A percentile compares a stretch with the other conserved stretches of the same genome.
These are phyloP conservation scores for Muscicapa adusta DNA, from an alignment of 2,113 vertebrate species.

Conservation along the genomic window DNA sequence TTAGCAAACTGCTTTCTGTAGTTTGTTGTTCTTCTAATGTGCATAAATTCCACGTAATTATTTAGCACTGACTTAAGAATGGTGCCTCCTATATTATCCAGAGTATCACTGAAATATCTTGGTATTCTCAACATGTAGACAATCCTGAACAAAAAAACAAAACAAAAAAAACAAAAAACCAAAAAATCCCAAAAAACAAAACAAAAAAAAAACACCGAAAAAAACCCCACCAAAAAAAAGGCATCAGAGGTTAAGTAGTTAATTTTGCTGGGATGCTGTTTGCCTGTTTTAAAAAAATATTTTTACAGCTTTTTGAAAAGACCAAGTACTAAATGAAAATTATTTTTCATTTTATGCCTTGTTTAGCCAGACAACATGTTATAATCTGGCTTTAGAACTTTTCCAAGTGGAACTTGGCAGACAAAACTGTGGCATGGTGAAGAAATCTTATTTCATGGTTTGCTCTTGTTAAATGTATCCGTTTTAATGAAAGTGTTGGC, in stretches of 20 bases:
- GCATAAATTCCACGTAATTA: background rate
- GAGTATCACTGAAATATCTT: background rate
- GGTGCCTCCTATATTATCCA: background rate
- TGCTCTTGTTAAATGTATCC: slow-evolving; percentile 12
- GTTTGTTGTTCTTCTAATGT: background rate
- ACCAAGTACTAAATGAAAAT: background rate
- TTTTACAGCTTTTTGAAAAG: slow-evolving; percentile 24
- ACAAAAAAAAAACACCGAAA: too few relatives aligned
- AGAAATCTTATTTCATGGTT: background rate
- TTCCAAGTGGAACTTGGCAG: slow-evolving; percentile 12
- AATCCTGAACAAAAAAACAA: background rate
- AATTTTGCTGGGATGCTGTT: background rate
- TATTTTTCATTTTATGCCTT: slow-evolving; percentile 8
- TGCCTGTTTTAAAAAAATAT: background rate
- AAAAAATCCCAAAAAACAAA: too few relatives aligned
- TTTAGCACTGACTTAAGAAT: background rate
- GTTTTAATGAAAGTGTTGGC: background rate
- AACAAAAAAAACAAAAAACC: too few relatives aligned
- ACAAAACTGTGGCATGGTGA: background rate
- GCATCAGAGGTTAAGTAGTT: slow-evolving; percentile 14
- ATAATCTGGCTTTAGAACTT: slow-evolving; percentile 4
- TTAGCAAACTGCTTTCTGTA: background rate
- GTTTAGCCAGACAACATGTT: slow-evolving; percentile 8
- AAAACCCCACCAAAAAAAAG: too few relatives aligned
- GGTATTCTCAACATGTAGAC: background rate